These are phyloP conservation scores for Seriola rivoliana DNA, from an alignment of 2,113 vertebrate genomes.

Conservation along the genomic window DNA sequence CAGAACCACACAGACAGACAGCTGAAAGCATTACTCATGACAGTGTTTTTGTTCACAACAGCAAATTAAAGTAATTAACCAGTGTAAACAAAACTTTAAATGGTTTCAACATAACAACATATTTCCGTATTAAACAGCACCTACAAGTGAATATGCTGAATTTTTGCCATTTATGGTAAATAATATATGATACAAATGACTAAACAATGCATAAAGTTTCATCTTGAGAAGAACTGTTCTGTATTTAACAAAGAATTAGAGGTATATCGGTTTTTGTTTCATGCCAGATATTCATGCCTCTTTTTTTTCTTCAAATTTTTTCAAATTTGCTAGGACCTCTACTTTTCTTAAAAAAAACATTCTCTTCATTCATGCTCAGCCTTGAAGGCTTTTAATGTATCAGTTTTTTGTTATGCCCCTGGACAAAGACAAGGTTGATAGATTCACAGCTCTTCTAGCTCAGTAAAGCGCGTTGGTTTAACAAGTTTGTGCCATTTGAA, in stretches of 20 bases:
- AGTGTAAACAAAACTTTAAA: conserved; percentile 2
- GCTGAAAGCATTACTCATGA: conserved; percentile 26
- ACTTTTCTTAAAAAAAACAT: background rate
- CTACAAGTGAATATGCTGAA: background rate
- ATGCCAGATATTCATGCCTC: background rate
- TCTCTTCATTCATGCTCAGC: conserved; percentile 18
- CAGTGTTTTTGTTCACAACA: conserved; percentile 30
- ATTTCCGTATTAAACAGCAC: too few species aligned
- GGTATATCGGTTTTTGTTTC: background rate
- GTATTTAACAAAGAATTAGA: background rate
- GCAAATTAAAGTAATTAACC: conserved; percentile 53
- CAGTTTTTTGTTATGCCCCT: conserved; percentile 47
- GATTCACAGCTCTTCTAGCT: conserved; percentile 70
- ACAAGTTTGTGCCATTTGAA: conserved; percentile 73
- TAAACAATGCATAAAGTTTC: background rate
- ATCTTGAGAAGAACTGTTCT: accelerated
- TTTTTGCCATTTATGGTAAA: background rate
- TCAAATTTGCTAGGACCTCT: background rate
- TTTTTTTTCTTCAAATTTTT: background rate
- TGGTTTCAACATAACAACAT: background rate
- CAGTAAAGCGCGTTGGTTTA: conserved; percentile 75
- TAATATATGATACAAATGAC: background rate
- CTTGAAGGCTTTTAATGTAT: conserved; percentile 37
- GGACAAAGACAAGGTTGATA: conserved; percentile 61
- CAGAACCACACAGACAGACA: conserved; percentile 54